A percentile compares a stretch with the other conserved stretches of the same genome.
Conservation (phyloP, 2,113 vertebrate species). For the Aspidoscelis tigris region DNA sequence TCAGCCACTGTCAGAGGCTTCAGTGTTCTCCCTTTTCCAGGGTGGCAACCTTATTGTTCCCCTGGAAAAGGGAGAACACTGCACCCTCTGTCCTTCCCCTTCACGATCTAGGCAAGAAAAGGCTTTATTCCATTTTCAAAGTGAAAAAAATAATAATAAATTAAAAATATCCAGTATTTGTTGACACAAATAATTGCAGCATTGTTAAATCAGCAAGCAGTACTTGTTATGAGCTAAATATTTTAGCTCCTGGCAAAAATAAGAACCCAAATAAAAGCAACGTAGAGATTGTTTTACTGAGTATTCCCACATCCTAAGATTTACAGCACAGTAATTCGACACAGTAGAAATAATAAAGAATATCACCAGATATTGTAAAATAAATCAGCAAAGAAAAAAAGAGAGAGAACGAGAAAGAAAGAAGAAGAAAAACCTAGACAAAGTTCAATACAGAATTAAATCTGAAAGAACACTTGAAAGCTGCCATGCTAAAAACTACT, state of each 20-base stretch:
- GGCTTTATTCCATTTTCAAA: no score
- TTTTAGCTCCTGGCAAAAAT: constrained; percentile 17
- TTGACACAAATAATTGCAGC: constrained; percentile 3
- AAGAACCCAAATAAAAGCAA: background rate
- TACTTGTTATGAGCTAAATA: constrained; percentile 27
- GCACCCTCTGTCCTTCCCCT: no score
- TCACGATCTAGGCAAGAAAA: no score
- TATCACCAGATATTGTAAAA: constrained; percentile 9
- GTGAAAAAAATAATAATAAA: constrained; percentile 5
- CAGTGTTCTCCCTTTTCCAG: no score
- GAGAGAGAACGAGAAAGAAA: background rate
- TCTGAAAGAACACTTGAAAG: background rate
- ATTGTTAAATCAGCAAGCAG: constrained; percentile 33
- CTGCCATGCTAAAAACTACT: background rate
- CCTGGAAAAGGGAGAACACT: no score
- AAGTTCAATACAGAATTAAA: background rate
- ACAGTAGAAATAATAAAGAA: constrained; percentile 23
- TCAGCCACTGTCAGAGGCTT: no score
- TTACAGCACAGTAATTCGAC: background rate
- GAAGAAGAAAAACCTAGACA: background rate
- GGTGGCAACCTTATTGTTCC: no score
- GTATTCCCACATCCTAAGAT: background rate
- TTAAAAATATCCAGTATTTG: constrained; percentile 22
- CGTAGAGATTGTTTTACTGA: background rate
- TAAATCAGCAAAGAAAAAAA: background rate